Evolutionary conservation across 1,140 invertebrate species (phyloP).

Genomic region (Aphelinus certus): DNA sequence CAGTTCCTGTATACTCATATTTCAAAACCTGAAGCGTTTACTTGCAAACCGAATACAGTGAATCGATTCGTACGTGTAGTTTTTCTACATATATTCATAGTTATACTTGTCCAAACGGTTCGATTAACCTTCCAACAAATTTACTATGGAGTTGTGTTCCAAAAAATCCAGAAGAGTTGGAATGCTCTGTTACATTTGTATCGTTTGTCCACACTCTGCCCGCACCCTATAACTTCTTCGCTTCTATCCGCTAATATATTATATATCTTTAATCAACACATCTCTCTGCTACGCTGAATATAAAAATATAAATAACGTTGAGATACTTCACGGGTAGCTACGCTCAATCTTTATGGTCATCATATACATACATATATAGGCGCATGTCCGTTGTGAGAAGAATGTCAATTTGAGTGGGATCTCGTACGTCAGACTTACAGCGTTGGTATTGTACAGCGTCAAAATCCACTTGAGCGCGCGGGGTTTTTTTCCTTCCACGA

Average conservation of each 20-base stretch:
- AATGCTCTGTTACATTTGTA: background rate
- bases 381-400: background rate
- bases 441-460: constrained; percentile 20
- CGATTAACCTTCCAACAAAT: background rate
- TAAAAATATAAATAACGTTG: constrained; percentile 41
- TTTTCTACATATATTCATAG: no score
- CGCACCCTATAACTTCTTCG: no score
- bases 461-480: no score
- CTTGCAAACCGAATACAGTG: no score
- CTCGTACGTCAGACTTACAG: constrained; percentile 14
- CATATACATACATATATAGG: background rate
- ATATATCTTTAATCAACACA: background rate
- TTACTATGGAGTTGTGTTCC: background rate
- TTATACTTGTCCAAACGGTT: background rate
- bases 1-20: background rate
- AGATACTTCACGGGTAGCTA: constrained; percentile 10
- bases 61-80: no score
- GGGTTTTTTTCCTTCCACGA: constrained; percentile 12
- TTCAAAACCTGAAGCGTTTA: no score
- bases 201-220: no score
- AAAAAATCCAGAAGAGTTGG: background rate
- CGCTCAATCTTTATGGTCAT: background rate
- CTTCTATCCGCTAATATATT: background rate
- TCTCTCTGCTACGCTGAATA: constrained; percentile 28
- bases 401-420: background rate